Evolutionary conservation across 2,797 vertebrate genomes (phyloP), one percentile per base, ranked within the genome.

Genomic region (Phyllotis vaccarum): DNA sequence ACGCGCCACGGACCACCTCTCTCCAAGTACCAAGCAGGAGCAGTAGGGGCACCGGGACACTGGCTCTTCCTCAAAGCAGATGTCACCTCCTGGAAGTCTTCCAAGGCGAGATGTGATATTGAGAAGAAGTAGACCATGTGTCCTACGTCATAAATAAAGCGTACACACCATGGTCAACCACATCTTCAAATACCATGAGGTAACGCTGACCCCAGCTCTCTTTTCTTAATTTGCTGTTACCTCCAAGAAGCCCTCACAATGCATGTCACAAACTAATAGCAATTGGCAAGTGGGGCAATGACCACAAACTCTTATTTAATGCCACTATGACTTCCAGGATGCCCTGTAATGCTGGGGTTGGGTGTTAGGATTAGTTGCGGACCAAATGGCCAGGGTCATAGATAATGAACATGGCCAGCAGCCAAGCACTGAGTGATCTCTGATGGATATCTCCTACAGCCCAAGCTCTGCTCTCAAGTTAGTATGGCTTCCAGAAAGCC

Each of bases 1-100:
- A 97, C 97, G 97, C 97, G 97, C 97, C 97, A 98, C 97, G 97
- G 97, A 97, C 97, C 97, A 98, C 97, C 97, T 97, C 97, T 97
- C 97, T 96, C 96, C 97, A 97, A 93, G 97, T 96, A 98, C 97
- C 97, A 96, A 94, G 97, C 96, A 76, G 96, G 76, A 29, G 97
- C 94, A 58, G 97, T 2, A 31, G 58, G 68, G 94, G 72, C 56
- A 46, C 92, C 86, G 58, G 81, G 95, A 40, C 96, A 80, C 94
- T 56, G 96, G 96, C 94, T 96, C 96, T 40, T 96, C 97, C 96
- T 97, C 96, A 96, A 86, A 83, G 97, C 97, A 79, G 97, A 66
- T 8, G 40, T 34, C 96, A 27, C 95, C 95, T 97, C 94, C 95
- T 22, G 80, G 94, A 88, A 88, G 96, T 92, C 97, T 76, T 96